Percentiles rank a stretch among this genome's conserved stretches.
phyloP scores from a whole-genome alignment of 2,113 vertebrate genomes.

The Podiceps cristatus region DNA sequence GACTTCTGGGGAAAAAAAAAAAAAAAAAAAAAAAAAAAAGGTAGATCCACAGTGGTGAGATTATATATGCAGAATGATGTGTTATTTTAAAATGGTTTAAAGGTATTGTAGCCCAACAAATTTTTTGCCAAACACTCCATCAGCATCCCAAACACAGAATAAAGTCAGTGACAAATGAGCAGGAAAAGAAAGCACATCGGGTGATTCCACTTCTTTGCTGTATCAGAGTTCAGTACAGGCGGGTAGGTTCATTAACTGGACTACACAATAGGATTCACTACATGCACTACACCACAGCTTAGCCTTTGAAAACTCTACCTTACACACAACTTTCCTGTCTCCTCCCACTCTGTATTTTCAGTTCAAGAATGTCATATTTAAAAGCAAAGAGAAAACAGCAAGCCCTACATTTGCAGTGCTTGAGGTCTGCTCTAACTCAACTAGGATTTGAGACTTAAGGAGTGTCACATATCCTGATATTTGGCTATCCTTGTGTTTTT shows the following conservation, averaged over 20 bases:
- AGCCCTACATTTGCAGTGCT: background rate
- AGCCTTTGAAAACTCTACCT: background rate
- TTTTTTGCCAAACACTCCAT: background rate
- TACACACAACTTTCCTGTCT: background rate
- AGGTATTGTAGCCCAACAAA: background rate
- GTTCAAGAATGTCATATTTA: background rate
- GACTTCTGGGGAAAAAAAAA: background rate
- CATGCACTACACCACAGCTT: background rate
- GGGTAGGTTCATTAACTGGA: background rate
- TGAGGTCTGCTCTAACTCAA: background rate
- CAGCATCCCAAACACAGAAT: background rate
- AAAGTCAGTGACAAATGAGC: background rate
- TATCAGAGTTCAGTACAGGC: background rate
- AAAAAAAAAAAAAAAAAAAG: background rate
- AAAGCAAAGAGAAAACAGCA: background rate
- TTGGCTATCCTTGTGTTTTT: background rate
- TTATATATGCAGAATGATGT: background rate
- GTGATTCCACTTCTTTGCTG: background rate
- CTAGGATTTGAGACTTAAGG: background rate
- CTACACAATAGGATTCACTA: background rate
- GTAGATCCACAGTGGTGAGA: background rate
- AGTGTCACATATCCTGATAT: background rate
- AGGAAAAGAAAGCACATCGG: background rate
- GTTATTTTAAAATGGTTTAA: background rate
- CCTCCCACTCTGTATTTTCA: background rate